Evolutionary conservation across 2,888 invertebrate species (phyloP), one percentile per base, ranked within the genome.

Genomic region (Megaustenia siamemsis): DNA sequence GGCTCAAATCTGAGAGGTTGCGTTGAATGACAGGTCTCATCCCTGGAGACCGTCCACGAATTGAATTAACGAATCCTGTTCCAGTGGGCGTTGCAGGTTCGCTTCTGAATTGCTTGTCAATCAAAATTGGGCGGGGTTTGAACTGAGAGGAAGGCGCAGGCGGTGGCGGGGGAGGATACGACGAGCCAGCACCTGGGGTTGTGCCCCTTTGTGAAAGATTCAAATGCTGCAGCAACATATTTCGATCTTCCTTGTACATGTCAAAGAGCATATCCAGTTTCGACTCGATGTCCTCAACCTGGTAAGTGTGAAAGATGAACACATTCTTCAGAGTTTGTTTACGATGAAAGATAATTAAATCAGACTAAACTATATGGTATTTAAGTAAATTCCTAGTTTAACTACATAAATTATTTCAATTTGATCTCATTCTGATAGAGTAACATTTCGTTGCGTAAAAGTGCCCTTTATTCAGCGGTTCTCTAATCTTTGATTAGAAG

Each of bases 271-370:
- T 96, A 95, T 98, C 97, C 94, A 98, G 95, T 95, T 98, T 98
- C 93, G 96, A 96, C 95, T 97, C 97, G 94, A 98, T 97, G 94
- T 98, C 97, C 94, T 97, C 97, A 94, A 98, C 97, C 97, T 97
- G 94, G 60, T 86, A 43, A 28, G n/a, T n/a, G n/a, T n/a, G n/a
- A n/a, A n/a, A n/a, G n/a, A n/a, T n/a, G n/a, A n/a, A n/a, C n/a
- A n/a, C n/a, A n/a, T n/a, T n/a, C n/a, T n/a, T n/a, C n/a, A n/a
- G n/a, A n/a, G n/a, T n/a, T n/a, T n/a, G n/a, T n/a, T n/a, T n/a
- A n/a, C n/a, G n/a, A n/a, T n/a, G n/a, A n/a, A n/a, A n/a, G n/a
- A n/a, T n/a, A n/a, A n/a, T n/a, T n/a, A n/a, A n/a, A n/a, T n/a
- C n/a, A n/a, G n/a, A n/a, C n/a, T n/a, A n/a, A n/a, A n/a, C n/a